Evolutionary conservation across 2,888 invertebrate genomes (phyloP), one percentile per base, ranked within the genome.

Genomic region (Cheilosia soror): DNA sequence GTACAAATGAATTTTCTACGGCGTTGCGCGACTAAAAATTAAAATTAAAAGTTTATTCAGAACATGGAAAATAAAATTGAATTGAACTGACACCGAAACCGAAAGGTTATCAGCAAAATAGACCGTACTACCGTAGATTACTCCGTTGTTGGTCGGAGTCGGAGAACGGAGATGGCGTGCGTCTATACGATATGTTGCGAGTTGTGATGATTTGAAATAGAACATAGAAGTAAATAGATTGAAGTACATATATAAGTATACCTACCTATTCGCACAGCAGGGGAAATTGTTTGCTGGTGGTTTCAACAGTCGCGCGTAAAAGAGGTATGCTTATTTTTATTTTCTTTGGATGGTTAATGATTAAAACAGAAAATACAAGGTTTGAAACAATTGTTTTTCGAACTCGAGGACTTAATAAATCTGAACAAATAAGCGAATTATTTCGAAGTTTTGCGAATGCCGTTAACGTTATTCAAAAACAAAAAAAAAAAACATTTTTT

Each of bases 1-100:
- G 87, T 68, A 87, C 76, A 88, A 90, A 81, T 89, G 89, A 81
- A 84, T 68, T 75, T 44, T 62, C 40, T 49, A 60, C 29, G 25
- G 53, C 53, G 44, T 76, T 9, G 51, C 31, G 25, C 44, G 42
- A 27, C 49, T 62, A 47, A 57, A 72, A 65, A 44, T 40, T 31
- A 27, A 58, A 76, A 57, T 53, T 9, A 25, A 65, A 42, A 55
- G 40, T 62, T 25, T 49, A 31, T 53, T 65, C 53, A 44, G 13
- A 53, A 33, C 33, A 53, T 57, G 58, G 49, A 25, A 20, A 72
- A 63, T 27, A 33, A 33, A 25, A 60, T 42, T 27, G 11, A 57
- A 57, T 9, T 57, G 37, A 73, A 58, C 37, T 69, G 69, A 65
- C 69, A 53, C 44, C 63, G 51, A 75, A 49, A 49, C 37, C 63